Evolutionary conservation across 2,888 invertebrate species (phyloP).

Genomic region (Clusia tigrina): DNA sequence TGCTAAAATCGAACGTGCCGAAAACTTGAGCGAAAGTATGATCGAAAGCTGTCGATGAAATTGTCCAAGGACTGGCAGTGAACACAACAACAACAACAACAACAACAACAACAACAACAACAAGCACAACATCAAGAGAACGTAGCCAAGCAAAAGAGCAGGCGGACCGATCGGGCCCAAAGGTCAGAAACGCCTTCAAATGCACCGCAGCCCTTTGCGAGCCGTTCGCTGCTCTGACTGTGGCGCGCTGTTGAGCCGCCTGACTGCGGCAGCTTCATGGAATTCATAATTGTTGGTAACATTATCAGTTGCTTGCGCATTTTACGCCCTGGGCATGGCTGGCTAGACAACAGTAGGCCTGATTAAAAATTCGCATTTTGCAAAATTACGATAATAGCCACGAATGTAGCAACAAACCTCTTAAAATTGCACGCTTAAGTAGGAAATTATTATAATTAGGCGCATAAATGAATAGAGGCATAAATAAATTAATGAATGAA

Average conservation of each 20-base stretch:
- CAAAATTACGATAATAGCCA: not conserved
- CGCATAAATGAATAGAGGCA: not conserved
- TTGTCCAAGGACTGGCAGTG: not conserved
- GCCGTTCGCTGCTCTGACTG: not conserved
- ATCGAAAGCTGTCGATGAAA: conserved; percentile 8
- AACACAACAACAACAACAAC: too few relatives aligned
- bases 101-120: too few relatives aligned
- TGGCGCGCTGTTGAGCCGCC: too few relatives aligned
- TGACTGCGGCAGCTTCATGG: not conserved
- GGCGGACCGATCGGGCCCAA: conserved; percentile 5
- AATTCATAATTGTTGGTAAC: not conserved
- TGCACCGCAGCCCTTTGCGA: not conserved
- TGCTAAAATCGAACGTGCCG: not conserved
- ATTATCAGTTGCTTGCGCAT: not conserved
- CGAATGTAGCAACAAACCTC: not conserved
- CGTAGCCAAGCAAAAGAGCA: too few relatives aligned
- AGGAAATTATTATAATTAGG: not conserved
- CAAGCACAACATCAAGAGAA: too few relatives aligned
- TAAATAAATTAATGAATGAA: not conserved
- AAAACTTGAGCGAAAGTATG: not conserved
- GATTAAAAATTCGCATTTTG: not conserved
- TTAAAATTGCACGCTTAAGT: not conserved
- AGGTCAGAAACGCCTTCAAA: conserved; percentile 8
- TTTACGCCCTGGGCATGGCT: not conserved
- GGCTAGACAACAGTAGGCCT: not conserved